Base-by-base conservation (phyloP, 2,797 vertebrate species). In the Aulostomus chinensis region DNA sequence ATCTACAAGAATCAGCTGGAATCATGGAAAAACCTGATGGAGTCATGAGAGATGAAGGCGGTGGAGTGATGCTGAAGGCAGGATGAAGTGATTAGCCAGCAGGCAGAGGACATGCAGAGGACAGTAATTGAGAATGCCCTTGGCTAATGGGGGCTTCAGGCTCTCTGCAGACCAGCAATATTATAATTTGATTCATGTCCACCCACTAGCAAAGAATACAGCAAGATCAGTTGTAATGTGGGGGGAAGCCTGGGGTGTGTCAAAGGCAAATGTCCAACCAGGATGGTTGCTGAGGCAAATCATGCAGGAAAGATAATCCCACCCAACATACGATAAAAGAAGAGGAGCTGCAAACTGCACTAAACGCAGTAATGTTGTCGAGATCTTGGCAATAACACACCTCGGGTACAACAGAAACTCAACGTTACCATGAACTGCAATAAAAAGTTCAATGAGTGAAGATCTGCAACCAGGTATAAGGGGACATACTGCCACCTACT, bases 131-230 rank as follows among this genome's bases (percentile, higher is more conserved):
- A 73, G 46, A 45, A 59, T n/a, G 50, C 72, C 82, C 69, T 77
- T 73, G 74, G 37, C 32, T 28, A 46, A 52, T 68, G 66, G 55
- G 9, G 26, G 60, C 42, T 36, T 22, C 51, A 38, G 24, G 47
- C 71, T 57, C 58, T 69, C 42, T 13, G 38, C 70, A 68, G 58
- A 85, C 58, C 68, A 73, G 52, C 38, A 60, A 55, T 65, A 68
- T 81, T 60, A 68, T 65, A 56, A 73, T 69, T 65, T 68, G 65
- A 83, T 59, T 78, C 63, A 71, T 69, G 58, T 42, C 38, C 9
- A 10, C 40, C 41, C 58, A 73, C 45, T 14, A 10, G 46, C 58
- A 54, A 43, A 62, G 54, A 59, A 24, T 33, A 42, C 46, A 57
- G 58, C 6, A 7, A 67, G 50, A 80, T 68, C 33, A 51, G 38